Percentiles rank a stretch among this genome's conserved stretches.
Conservation (phyloP, 2,113 vertebrate species). For the Zosterops japonicus region DNA sequence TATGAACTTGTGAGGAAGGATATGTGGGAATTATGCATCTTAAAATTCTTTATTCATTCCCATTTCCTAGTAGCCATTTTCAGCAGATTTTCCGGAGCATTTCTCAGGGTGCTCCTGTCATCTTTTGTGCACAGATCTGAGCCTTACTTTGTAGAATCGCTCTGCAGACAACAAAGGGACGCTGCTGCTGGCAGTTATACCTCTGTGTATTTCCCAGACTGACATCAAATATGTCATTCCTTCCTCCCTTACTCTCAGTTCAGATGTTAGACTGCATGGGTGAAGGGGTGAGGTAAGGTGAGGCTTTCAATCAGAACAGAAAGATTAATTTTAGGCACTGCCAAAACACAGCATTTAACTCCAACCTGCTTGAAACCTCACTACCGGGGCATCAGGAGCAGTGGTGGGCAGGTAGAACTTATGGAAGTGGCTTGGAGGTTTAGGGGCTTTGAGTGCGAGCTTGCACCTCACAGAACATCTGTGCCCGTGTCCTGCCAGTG, state of each 20-base stretch:
- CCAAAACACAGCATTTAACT: not conserved
- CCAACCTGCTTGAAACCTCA: fast-evolving
- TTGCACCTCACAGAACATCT: not conserved
- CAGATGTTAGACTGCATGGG: not conserved
- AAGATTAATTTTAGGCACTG: not conserved
- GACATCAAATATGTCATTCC: not conserved
- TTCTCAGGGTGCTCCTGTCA: not conserved
- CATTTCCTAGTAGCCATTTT: fast-evolving
- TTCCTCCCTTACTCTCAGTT: not conserved
- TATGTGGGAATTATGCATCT: not conserved
- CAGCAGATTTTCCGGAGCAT: not conserved
- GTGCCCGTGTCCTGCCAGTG: not conserved
- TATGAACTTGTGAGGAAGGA: not conserved
- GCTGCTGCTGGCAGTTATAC: not conserved
- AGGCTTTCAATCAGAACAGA: not conserved
- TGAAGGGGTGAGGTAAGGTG: not conserved
- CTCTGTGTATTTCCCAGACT: not conserved
- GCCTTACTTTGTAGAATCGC: not conserved
- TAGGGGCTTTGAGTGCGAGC: not conserved
- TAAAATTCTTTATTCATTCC: not conserved
- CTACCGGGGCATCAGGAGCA: not conserved
- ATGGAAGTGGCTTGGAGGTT: not conserved
- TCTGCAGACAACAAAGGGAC: not conserved
- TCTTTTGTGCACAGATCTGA: not conserved
- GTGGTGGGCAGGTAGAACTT: not conserved